These are phyloP conservation scores for Neogale vison DNA, from an alignment of 2,113 vertebrate species.

Conservation along the genomic window DNA sequence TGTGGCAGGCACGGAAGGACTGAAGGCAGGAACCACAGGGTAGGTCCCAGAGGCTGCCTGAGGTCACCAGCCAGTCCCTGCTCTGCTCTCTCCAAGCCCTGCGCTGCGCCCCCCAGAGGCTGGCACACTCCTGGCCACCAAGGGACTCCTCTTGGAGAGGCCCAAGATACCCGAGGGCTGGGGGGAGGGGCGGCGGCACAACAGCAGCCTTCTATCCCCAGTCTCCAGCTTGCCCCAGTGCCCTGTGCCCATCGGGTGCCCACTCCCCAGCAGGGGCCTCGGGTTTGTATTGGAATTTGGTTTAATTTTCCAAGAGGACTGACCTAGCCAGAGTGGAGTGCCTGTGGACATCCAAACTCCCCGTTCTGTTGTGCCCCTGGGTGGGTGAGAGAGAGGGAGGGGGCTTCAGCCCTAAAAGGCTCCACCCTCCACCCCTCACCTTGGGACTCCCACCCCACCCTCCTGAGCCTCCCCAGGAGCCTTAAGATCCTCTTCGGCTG, in stretches of 20 bases:
- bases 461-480: not conserved
- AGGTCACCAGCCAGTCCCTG: not conserved
- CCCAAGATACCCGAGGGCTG: not conserved
- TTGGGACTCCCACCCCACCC: constrained; percentile 28
- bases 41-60: not conserved
- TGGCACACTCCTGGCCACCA: fast-evolving
- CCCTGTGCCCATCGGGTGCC: fast-evolving
- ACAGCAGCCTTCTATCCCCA: not conserved
- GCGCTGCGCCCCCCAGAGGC: not conserved
- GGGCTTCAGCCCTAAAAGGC: not conserved
- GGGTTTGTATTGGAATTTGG: not conserved
- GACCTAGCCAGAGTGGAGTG: fast-evolving
- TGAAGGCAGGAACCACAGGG: not conserved
- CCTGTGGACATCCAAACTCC: not conserved
- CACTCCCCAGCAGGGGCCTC: not conserved
- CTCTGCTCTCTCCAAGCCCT: fast-evolving
- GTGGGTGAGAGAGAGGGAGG: not conserved
- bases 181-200: too few relatives aligned
- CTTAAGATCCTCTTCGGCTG: not conserved
- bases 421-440: constrained; percentile 31
- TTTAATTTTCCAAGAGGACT: not conserved
- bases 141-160: not conserved
- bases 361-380: fast-evolving
- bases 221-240: too few relatives aligned
- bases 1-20: not conserved